phyloP scores from a whole-genome alignment of 2,113 vertebrate genomes.

The Sarotherodon lohbergeri region DNA sequence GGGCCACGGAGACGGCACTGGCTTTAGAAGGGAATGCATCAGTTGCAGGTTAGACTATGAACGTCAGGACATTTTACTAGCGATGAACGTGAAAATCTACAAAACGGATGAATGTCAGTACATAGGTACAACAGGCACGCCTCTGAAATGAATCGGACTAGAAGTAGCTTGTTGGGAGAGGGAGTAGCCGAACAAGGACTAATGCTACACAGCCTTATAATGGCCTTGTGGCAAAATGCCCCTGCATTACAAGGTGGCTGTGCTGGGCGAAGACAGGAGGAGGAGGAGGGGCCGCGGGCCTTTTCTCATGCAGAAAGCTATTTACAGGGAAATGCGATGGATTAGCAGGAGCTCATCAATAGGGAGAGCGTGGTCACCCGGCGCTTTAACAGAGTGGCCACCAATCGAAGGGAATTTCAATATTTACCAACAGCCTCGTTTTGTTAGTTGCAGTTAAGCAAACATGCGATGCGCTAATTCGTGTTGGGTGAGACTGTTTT shows the following conservation, averaged over 20 bases:
- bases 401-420: conserved; percentile 67
- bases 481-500: conserved; percentile 17
- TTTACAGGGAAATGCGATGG: conserved; percentile 77
- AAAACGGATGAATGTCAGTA: not conserved
- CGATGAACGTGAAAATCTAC: not conserved
- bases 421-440: conserved; percentile 72
- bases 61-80: not conserved
- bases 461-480: conserved; percentile 52
- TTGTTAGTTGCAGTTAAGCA: conserved; percentile 68
- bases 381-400: conserved; percentile 58
- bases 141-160: conserved; percentile 18
- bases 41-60: not conserved
- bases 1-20: not conserved
- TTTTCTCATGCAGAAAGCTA: conserved; percentile 75
- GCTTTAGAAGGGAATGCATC: not conserved
- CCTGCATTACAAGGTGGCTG: conserved; percentile 10
- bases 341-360: conserved; percentile 71
- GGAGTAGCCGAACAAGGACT: conserved; percentile 36
- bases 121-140: not conserved
- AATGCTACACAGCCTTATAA: conserved; percentile 27
- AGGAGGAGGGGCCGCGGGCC: not conserved
- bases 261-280: not conserved
- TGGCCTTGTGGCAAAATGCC: conserved; percentile 32
- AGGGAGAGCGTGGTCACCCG: conserved; percentile 54
- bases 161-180: not conserved